Evolutionary conservation across 1,140 invertebrate genomes (phyloP).

Genomic region (Palaemon carinicauda): DNA sequence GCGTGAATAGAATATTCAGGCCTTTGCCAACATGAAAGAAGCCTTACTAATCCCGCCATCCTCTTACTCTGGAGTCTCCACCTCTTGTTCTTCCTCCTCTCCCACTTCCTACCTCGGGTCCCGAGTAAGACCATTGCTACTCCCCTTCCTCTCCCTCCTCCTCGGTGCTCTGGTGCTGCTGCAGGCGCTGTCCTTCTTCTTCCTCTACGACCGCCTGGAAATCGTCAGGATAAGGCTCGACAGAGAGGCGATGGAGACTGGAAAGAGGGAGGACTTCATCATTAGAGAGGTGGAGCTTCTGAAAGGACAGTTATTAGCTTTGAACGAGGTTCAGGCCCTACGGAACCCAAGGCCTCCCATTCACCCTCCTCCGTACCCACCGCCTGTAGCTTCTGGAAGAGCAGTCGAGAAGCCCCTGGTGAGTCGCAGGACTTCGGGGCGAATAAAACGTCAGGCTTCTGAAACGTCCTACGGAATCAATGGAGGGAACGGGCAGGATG

Average conservation of each 20-base stretch:
- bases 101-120: not conserved
- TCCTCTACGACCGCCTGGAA: constrained; percentile 16
- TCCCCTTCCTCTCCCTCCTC: not conserved
- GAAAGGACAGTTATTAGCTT: not conserved
- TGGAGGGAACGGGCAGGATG: not conserved
- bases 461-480: constrained; percentile 31
- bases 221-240: not conserved
- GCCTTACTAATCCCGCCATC: not conserved
- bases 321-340: not conserved
- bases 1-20: not conserved
- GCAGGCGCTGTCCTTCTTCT: constrained; percentile 26
- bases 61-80: not conserved
- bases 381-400: not conserved
- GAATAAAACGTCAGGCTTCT: constrained; percentile 14
- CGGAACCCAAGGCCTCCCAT: not conserved
- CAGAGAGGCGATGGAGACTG: not conserved
- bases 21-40: not conserved
- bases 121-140: not conserved
- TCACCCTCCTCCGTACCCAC: not conserved
- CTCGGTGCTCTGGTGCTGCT: not conserved
- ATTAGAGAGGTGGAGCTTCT: not conserved
- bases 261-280: not conserved
- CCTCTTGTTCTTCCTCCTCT: not conserved
- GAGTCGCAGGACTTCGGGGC: not conserved
- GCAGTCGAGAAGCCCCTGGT: not conserved